Evolutionary conservation across 2,113 vertebrate genomes (phyloP), one percentile per base, ranked within the genome.

Genomic region (Heteronetta atricapilla): DNA sequence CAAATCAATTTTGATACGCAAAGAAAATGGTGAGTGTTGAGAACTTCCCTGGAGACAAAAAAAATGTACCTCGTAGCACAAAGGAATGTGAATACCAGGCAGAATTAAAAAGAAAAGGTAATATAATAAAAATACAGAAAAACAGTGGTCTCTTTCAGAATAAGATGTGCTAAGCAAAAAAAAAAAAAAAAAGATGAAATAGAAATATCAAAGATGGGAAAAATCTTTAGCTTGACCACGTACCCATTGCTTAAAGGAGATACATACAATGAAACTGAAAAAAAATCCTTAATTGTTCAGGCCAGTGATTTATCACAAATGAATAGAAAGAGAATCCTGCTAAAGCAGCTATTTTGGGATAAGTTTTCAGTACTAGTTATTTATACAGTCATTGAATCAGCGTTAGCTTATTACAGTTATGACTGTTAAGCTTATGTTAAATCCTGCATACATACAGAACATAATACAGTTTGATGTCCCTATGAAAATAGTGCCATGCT

Each of bases 351-450:
- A 17, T 23, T 93, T 95, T 90, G 67, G 36, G 62, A 70, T 88
- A 81, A 56, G 16, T 78, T 84, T 87, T 95, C 82, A 92, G 81
- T 97, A 91, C 31, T 81, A 74, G 59, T 86, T 96, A 94, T 59
- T 64, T 91, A 68, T 96, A 89, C 53, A 96, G 83, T 95, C 84
- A 86, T 25, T 94, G 85, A 80, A 93, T 84, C 94, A 96, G 86
- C 88, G 89, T 89, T 86, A 97, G 82, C 82, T 94, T 94, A 91
- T 81, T 93, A 96, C 66, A 90, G 50, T 95, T 95, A 93, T 95
- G 89, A 94, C 95, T 94, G 82, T 94, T 95, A 97, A 94, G 92
- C 86, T 90, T 89, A 94, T 95, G 38, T 55, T 94, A 93, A 91
- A 78, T 79, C 95, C 93, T 90, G 85, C 83, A 83, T 93, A 91